Evolutionary conservation across 2,113 vertebrate species (phyloP).

Genomic region (Ophthalmolycus amberensis): DNA sequence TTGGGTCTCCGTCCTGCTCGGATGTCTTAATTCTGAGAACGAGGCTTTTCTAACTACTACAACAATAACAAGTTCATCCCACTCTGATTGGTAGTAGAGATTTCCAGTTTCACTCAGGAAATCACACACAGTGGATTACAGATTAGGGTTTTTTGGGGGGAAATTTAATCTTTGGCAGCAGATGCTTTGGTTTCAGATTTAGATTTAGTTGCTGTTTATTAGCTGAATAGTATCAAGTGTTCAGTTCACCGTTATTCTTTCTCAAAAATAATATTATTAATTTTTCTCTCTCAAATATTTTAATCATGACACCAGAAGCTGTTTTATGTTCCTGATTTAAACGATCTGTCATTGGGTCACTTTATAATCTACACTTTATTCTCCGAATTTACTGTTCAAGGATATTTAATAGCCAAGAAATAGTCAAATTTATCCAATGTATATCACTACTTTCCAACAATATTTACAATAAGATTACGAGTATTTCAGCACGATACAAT

Average conservation of each 20-base stretch:
- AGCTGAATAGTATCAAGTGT: background rate
- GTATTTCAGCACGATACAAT: background rate
- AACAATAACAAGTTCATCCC: background rate
- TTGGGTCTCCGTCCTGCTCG: slow-evolving; percentile 4
- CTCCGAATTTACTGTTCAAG: too few relatives aligned
- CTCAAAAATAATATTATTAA: background rate
- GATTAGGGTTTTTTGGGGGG: slow-evolving; percentile 40
- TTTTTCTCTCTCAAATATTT: too few relatives aligned
- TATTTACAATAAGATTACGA: background rate
- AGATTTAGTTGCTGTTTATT: slow-evolving; percentile 19
- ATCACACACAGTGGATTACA: slow-evolving; percentile 41
- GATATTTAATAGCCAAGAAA: too few relatives aligned
- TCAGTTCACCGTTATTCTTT: background rate
- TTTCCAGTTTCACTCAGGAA: slow-evolving; percentile 34
- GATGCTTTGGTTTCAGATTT: slow-evolving; percentile 36
- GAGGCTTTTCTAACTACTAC: background rate
- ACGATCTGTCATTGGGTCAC: background rate
- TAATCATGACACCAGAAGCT: too few relatives aligned
- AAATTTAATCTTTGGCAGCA: slow-evolving; percentile 26
- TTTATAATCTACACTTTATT: background rate
- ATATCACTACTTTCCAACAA: background rate
- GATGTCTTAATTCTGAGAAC: slow-evolving; percentile 40
- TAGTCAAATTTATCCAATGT: background rate
- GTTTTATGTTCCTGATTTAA: background rate
- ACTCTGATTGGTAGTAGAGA: slow-evolving; percentile 4